A percentile compares a stretch with the other conserved stretches of the same genome.
phyloP scores from a whole-genome alignment of 2,888 invertebrate species.

The Neria commutata region DNA sequence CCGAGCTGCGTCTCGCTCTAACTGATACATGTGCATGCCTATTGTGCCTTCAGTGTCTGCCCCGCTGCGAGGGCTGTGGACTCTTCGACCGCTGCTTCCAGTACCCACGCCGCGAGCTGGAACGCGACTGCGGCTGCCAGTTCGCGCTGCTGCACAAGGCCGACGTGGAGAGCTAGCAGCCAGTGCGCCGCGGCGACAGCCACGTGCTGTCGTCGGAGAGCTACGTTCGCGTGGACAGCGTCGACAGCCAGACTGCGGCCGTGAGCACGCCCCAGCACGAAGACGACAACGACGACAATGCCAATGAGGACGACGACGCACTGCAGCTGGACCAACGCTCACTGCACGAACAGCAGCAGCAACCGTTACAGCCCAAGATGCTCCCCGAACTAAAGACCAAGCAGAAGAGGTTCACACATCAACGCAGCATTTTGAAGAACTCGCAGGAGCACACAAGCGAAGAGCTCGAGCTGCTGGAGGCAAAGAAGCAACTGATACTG shows the following conservation, averaged over 20 bases:
- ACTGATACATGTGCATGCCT: background rate
- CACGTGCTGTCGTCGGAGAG: slow-evolving; percentile 51
- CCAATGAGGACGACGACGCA: slow-evolving; percentile 13
- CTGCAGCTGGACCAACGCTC: slow-evolving; percentile 26
- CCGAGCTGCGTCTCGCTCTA: background rate
- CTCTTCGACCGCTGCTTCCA: slow-evolving; percentile 89
- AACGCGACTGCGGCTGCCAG: slow-evolving; percentile 88
- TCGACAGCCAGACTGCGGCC: slow-evolving; percentile 44
- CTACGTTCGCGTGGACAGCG: slow-evolving; percentile 46
- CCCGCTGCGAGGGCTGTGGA: slow-evolving; percentile 82
- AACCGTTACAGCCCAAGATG: slow-evolving; percentile 34
- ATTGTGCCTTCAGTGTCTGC: slow-evolving; percentile 58
- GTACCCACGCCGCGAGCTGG: slow-evolving; percentile 74
- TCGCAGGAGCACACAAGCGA: slow-evolving; percentile 50
- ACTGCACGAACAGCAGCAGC: slow-evolving; percentile 32
- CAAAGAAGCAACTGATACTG: slow-evolving; percentile 57
- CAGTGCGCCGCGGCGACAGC: slow-evolving; percentile 45
- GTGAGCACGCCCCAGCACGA: slow-evolving; percentile 37
- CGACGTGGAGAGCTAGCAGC: slow-evolving; percentile 71
- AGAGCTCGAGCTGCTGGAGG: slow-evolving; percentile 55
- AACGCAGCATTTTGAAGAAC: slow-evolving; percentile 54
- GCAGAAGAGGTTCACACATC: slow-evolving; percentile 49
- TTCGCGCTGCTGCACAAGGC: slow-evolving; percentile 88
- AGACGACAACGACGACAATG: slow-evolving; percentile 28
- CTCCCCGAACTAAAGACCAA: slow-evolving; percentile 29